phyloP scores from a whole-genome alignment of 2,113 vertebrate species.

The Cynopterus brachyotis region DNA sequence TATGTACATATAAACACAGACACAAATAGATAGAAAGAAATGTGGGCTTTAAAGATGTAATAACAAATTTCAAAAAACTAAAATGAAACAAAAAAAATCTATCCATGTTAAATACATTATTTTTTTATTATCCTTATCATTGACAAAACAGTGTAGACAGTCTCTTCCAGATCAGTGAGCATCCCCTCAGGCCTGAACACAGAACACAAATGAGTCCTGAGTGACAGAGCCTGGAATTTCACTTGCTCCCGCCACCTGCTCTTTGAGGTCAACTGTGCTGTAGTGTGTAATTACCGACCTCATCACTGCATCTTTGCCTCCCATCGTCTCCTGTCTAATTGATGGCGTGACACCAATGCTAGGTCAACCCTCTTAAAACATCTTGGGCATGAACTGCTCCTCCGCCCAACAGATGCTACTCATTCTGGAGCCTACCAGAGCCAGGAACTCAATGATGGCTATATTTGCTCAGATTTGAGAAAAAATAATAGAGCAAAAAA shows the following conservation, averaged over 20 bases:
- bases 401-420: conserved; percentile 45
- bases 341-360: conserved; percentile 63
- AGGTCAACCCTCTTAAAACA: conserved; percentile 48
- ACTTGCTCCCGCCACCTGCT: conserved; percentile 65
- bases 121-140: conserved; percentile 34
- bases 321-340: conserved; percentile 58
- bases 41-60: background rate
- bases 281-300: conserved; percentile 65
- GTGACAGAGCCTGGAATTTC: conserved; percentile 48
- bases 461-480: background rate
- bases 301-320: background rate
- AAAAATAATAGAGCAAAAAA: background rate
- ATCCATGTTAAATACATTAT: background rate
- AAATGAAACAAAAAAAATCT: background rate
- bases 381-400: conserved; percentile 33
- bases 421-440: background rate
- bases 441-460: background rate
- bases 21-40: background rate
- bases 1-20: no score
- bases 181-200: conserved; percentile 58
- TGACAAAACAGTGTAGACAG: background rate
- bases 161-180: conserved; percentile 63
- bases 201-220: conserved; percentile 57
- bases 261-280: conserved; percentile 54
- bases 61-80: conserved; percentile 6